Percentiles rank a stretch among this genome's conserved stretches.
Evolutionary conservation across 2,797 vertebrate species (phyloP).

Genomic region (Rhinichthys osculus): DNA sequence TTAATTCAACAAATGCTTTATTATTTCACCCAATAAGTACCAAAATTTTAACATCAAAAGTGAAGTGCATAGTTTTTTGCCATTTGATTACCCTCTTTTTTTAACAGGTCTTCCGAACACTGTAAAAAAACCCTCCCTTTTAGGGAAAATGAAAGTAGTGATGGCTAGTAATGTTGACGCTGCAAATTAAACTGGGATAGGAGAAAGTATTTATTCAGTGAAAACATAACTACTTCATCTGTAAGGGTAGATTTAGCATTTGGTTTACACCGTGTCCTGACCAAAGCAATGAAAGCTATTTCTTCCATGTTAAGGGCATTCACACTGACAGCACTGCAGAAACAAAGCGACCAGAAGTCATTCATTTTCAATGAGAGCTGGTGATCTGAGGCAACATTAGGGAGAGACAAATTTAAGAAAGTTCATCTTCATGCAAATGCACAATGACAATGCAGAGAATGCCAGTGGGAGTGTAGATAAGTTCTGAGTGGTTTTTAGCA

Average conservation of each 20-base stretch:
- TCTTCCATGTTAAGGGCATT: background rate
- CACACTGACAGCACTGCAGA: constrained; percentile 14
- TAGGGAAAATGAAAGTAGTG: background rate
- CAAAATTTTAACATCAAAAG: background rate
- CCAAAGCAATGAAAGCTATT: constrained; percentile 28
- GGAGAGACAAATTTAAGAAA: background rate
- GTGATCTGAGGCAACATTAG: constrained; percentile 30
- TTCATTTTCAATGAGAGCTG: constrained; percentile 35
- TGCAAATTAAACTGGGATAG: constrained; percentile 11
- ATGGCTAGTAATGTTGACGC: background rate
- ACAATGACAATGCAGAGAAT: constrained; percentile 5
- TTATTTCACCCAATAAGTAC: background rate
- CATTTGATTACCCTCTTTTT: background rate
- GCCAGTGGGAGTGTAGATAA: background rate
- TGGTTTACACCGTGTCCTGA: constrained; percentile 30
- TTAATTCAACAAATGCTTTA: background rate
- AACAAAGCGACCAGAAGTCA: constrained; percentile 26
- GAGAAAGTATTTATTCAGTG: background rate
- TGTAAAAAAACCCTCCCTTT: background rate
- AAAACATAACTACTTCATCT: constrained; percentile 15
- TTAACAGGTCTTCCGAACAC: background rate
- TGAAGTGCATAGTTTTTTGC: too few relatives aligned
- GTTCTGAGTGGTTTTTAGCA: background rate
- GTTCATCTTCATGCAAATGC: constrained; percentile 37
- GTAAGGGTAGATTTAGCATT: background rate